Percentiles rank a stretch among this genome's conserved stretches.
Conservation (phyloP, 2,113 vertebrate genomes). For the Nycticryphes semicollaris region DNA sequence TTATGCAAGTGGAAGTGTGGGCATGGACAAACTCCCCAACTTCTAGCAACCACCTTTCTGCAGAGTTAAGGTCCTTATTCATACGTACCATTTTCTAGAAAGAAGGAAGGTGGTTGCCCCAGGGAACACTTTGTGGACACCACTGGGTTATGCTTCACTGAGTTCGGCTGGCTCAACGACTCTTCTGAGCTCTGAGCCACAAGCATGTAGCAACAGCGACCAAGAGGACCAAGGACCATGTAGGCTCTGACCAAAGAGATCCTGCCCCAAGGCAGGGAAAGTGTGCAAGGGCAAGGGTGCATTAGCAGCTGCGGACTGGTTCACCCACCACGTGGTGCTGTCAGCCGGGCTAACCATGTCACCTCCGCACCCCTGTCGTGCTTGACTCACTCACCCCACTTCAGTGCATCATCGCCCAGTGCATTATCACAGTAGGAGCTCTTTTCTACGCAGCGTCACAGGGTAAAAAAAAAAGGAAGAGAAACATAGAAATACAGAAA, state of each 20-base stretch:
- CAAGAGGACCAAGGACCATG: neutral
- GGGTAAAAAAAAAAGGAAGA: neutral
- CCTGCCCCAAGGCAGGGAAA: neutral
- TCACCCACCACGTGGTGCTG: neutral
- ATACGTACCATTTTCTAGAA: neutral
- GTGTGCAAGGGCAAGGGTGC: neutral
- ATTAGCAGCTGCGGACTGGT: neutral
- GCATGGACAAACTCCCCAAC: neutral
- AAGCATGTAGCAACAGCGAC: neutral
- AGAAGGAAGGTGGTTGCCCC: neutral
- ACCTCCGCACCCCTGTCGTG: neutral
- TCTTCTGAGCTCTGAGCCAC: neutral
- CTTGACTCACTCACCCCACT: neutral
- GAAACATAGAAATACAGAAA: slow-evolving; percentile 1
- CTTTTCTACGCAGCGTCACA: neutral
- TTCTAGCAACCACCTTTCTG: neutral
- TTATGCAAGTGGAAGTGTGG: neutral
- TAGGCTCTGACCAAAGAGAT: neutral
- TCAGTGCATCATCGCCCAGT: neutral
- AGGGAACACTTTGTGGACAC: neutral
- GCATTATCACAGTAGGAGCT: neutral
- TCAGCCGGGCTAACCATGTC: neutral
- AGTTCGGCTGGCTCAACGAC: neutral
- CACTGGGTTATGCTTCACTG: fast-evolving
- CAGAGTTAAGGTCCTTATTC: neutral